A percentile compares a stretch with the other conserved stretches of the same genome.
Conservation (phyloP, 2,888 invertebrate species). For the Brachynemurus nebulosus region DNA sequence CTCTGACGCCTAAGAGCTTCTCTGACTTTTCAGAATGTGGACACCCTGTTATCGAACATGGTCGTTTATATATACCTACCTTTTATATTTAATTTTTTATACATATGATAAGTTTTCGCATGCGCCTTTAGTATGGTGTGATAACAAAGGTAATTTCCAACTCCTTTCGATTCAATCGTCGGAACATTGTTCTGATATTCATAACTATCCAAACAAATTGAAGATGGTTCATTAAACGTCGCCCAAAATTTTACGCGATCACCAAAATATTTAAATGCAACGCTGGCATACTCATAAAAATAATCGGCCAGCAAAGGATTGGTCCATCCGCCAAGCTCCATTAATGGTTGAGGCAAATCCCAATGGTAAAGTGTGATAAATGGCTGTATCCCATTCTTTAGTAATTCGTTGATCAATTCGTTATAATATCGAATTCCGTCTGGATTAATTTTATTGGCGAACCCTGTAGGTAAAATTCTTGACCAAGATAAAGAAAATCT, state of each 20-base stretch:
- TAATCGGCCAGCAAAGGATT: conserved; percentile 37
- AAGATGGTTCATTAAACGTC: conserved; percentile 19
- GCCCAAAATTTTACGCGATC: conserved; percentile 18
- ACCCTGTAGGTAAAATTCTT: conserved; percentile 37
- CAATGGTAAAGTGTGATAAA: conserved; percentile 38
- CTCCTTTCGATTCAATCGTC: conserved; percentile 38
- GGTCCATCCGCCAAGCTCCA: conserved; percentile 31
- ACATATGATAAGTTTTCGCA: conserved; percentile 48
- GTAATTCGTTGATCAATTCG: conserved; percentile 35
- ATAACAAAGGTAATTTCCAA: conserved; percentile 47
- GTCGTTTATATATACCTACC: too few relatives aligned
- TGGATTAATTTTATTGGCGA: conserved; percentile 29
- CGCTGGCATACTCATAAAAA: conserved; percentile 37
- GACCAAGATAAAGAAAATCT: conserved; percentile 48
- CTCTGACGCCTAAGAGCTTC: too few relatives aligned
- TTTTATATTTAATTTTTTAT: conserved; percentile 36
- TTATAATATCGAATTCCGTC: conserved; percentile 40
- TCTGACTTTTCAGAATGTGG: too few relatives aligned
- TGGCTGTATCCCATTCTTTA: conserved; percentile 38
- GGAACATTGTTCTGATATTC: conserved; percentile 38
- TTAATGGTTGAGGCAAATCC: conserved; percentile 38
- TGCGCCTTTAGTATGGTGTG: conserved; percentile 52
- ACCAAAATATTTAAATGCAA: conserved; percentile 24
- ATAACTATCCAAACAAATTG: conserved; percentile 22
- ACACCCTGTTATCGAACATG: too few relatives aligned